Conservation (phyloP, 2,888 invertebrate species). For the Drosophila histrio region DNA sequence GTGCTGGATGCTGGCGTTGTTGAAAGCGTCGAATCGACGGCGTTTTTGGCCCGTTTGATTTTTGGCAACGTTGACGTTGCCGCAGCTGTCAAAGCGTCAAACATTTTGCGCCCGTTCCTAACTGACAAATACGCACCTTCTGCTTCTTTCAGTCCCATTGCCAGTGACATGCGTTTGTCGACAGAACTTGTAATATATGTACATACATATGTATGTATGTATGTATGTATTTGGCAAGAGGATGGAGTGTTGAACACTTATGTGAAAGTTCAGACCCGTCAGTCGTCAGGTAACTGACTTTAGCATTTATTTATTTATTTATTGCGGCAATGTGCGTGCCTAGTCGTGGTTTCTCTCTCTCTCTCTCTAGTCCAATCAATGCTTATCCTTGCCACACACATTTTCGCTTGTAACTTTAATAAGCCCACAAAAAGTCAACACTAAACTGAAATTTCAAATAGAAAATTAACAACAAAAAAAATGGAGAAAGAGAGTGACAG, state of each 20-base stretch:
- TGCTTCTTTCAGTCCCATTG: neutral
- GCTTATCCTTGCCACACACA: neutral
- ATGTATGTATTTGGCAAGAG: slow-evolving; percentile 8
- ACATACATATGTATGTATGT: too few relatives aligned
- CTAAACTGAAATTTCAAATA: slow-evolving; percentile 5
- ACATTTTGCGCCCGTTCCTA: slow-evolving; percentile 51
- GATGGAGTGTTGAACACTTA: neutral
- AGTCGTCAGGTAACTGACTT: slow-evolving; percentile 64
- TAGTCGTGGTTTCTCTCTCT: neutral
- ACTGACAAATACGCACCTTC: slow-evolving; percentile 65
- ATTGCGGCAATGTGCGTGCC: slow-evolving; percentile 48
- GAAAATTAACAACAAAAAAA: neutral
- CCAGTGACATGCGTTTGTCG: slow-evolving; percentile 45
- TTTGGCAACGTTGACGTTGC: slow-evolving; percentile 37
- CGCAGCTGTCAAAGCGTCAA: slow-evolving; percentile 72
- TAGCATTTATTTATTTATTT: slow-evolving; percentile 71
- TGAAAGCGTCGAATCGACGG: slow-evolving; percentile 36
- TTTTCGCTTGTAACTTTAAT: slow-evolving; percentile 47
- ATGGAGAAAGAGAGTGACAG: neutral
- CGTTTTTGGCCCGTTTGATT: slow-evolving; percentile 61
- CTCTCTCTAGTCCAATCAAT: too few relatives aligned
- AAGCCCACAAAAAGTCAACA: slow-evolving; percentile 28
- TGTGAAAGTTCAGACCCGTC: neutral
- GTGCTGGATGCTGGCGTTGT: slow-evolving; percentile 36
- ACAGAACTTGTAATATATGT: slow-evolving; percentile 25